Percentiles rank a stretch among this genome's conserved stretches.
Conservation (phyloP, 2,113 vertebrate species). For the Channa argus region DNA sequence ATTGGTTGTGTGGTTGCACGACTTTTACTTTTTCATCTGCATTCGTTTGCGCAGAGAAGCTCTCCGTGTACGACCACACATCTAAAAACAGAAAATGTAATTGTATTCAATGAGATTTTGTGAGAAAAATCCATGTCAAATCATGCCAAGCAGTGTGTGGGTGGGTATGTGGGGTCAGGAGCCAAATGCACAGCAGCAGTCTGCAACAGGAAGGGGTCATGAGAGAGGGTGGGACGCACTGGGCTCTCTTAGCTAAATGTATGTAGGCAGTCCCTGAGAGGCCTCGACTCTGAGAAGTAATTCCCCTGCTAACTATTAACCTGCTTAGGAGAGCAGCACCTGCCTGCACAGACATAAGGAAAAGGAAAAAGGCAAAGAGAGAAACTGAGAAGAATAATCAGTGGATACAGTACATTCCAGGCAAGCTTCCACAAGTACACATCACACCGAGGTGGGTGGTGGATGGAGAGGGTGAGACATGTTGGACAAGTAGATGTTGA, state of each 20-base stretch:
- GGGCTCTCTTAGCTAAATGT: constrained; percentile 9
- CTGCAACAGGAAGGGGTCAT: constrained; percentile 27
- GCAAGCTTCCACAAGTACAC: constrained; percentile 67
- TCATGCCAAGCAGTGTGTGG: constrained; percentile 30
- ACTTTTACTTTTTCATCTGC: constrained; percentile 12
- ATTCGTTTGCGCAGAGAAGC: background rate
- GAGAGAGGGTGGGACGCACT: constrained; percentile 11
- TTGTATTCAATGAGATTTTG: background rate
- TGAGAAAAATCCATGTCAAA: constrained; percentile 21
- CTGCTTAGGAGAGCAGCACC: constrained; percentile 50
- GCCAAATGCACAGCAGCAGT: constrained; percentile 10
- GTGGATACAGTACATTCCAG: constrained; percentile 60
- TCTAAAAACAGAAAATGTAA: constrained; percentile 1
- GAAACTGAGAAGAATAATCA: background rate
- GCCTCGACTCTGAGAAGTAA: constrained; percentile 24
- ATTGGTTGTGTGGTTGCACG: constrained; percentile 10
- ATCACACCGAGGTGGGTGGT: constrained; percentile 26
- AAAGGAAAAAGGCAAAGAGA: constrained; percentile 3
- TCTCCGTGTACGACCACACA: background rate
- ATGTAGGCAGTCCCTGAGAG: constrained; percentile 24
- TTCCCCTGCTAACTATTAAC: constrained; percentile 42
- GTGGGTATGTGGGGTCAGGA: constrained; percentile 27
- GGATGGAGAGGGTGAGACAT: constrained; percentile 21
- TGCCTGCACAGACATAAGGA: constrained; percentile 35
- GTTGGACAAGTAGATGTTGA: constrained; percentile 29